Conservation (phyloP, 2,888 invertebrate species). For the Hypomecis atomaria region DNA sequence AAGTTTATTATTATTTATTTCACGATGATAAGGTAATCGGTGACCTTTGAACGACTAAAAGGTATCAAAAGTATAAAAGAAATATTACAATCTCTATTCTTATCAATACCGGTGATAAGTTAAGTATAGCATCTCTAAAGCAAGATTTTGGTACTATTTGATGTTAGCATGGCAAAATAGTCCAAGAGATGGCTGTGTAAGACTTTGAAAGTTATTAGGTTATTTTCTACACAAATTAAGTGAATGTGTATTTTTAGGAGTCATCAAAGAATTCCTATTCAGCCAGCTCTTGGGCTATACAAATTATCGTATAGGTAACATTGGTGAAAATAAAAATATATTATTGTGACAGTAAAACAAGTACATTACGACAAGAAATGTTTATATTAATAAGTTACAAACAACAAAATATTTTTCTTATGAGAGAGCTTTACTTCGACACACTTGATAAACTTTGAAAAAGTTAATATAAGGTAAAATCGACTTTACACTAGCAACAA, state of each 20-base stretch:
- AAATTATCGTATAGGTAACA: slow-evolving; percentile 24
- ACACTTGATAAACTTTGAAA: slow-evolving; percentile 38
- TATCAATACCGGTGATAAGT: slow-evolving; percentile 72
- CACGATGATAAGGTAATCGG: slow-evolving; percentile 82
- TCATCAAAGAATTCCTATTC: neutral
- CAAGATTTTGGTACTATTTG: slow-evolving; percentile 70
- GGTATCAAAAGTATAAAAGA: slow-evolving; percentile 83
- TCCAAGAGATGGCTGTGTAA: slow-evolving; percentile 8
- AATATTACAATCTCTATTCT: slow-evolving; percentile 75
- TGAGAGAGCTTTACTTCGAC: slow-evolving; percentile 22
- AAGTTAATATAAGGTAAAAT: slow-evolving; percentile 41
- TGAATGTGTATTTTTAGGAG: neutral
- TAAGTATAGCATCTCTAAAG: slow-evolving; percentile 72
- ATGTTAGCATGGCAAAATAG: slow-evolving; percentile 28
- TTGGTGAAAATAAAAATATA: slow-evolving; percentile 33
- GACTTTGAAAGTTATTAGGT: neutral
- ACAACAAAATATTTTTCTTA: slow-evolving; percentile 14
- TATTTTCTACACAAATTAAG: neutral
- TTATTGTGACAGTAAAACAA: slow-evolving; percentile 16
- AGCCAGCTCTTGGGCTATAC: slow-evolving; percentile 9
- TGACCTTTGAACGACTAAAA: slow-evolving; percentile 81
- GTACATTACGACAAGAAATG: slow-evolving; percentile 10
- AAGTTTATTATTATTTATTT: slow-evolving; percentile 80
- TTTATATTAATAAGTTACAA: slow-evolving; percentile 19
- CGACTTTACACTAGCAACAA: slow-evolving; percentile 70